A percentile compares a stretch with the other conserved stretches of the same genome.
Conservation (phyloP, 2,113 vertebrate species). For the Silurus meridionalis region DNA sequence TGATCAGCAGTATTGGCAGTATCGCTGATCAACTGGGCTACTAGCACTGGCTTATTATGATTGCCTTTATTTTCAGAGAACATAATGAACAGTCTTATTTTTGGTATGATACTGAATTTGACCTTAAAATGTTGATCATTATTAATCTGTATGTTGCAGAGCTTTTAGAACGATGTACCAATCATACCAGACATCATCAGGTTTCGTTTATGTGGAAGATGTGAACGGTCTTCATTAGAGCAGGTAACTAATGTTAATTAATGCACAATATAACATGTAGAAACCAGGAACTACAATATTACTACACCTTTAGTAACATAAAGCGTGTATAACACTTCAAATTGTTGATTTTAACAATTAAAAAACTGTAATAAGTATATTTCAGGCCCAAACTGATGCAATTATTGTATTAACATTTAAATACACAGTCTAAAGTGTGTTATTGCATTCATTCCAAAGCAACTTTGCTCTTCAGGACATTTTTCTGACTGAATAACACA, state of each 20-base stretch:
- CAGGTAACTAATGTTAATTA: not conserved
- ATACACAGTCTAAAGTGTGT: not conserved
- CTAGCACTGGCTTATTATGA: not conserved
- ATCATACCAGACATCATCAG: not conserved
- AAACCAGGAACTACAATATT: not conserved
- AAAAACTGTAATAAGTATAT: not conserved
- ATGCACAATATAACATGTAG: not conserved
- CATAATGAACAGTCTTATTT: not conserved
- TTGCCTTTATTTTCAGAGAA: not conserved
- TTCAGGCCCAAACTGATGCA: not conserved
- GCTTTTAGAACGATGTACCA: not conserved
- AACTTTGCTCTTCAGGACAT: not conserved
- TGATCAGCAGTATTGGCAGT: not conserved
- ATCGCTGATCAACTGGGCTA: slow-evolving; percentile 3
- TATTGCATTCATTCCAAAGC: not conserved
- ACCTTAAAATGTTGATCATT: not conserved
- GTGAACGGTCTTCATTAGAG: not conserved
- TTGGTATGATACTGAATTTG: not conserved
- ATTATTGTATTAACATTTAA: not conserved
- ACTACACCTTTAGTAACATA: not conserved
- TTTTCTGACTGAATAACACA: not conserved
- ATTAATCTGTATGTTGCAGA: not conserved
- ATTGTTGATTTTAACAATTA: not conserved
- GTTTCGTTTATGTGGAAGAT: not conserved
- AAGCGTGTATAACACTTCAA: not conserved